A percentile compares a stretch with the other conserved stretches of the same genome.
These are phyloP conservation scores for Venturia canescens DNA, from an alignment of 1,140 invertebrate genomes.

Conservation along the genomic window DNA sequence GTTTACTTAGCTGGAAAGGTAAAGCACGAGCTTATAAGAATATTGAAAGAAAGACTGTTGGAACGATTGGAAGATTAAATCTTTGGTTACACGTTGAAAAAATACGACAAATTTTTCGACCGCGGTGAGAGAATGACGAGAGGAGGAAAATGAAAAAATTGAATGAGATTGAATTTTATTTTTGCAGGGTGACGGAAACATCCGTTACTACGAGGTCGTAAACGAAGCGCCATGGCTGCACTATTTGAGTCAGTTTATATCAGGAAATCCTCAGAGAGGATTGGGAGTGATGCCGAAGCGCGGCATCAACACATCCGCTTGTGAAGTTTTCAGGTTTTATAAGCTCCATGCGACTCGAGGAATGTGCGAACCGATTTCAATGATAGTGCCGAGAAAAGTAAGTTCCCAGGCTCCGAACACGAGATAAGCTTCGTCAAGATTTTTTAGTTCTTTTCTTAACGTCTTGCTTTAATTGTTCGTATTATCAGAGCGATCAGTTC, in stretches of 20 bases:
- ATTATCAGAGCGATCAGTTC: constrained; percentile 83
- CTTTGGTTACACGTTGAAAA: neutral
- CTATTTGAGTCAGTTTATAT: constrained; percentile 95
- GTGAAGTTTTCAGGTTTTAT: constrained; percentile 95
- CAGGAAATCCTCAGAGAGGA: constrained; percentile 91
- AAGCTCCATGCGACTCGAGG: constrained; percentile 93
- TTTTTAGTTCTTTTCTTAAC: neutral
- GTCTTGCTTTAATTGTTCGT: constrained; percentile 34
- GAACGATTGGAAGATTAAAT: too few relatives aligned
- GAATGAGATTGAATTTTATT: constrained; percentile 35
- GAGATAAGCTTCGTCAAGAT: neutral
- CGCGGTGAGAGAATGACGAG: too few relatives aligned
- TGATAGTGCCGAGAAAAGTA: constrained; percentile 95
- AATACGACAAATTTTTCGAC: constrained; percentile 28
- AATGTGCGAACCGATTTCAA: constrained; percentile 93
- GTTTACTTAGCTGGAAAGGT: constrained; percentile 90
- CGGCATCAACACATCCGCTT: constrained; percentile 87
- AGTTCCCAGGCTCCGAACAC: constrained; percentile 43
- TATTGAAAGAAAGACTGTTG: too few relatives aligned
- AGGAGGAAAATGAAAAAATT: neutral
- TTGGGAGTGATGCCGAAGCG: constrained; percentile 95
- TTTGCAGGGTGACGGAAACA: constrained; percentile 92
- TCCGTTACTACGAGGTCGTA: constrained; percentile 95
- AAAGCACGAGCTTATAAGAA: constrained; percentile 52
- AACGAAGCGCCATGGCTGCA: constrained; percentile 90